These are phyloP conservation scores for Drosophila bipectinata DNA, from an alignment of 1,140 invertebrate species.

Conservation along the genomic window DNA sequence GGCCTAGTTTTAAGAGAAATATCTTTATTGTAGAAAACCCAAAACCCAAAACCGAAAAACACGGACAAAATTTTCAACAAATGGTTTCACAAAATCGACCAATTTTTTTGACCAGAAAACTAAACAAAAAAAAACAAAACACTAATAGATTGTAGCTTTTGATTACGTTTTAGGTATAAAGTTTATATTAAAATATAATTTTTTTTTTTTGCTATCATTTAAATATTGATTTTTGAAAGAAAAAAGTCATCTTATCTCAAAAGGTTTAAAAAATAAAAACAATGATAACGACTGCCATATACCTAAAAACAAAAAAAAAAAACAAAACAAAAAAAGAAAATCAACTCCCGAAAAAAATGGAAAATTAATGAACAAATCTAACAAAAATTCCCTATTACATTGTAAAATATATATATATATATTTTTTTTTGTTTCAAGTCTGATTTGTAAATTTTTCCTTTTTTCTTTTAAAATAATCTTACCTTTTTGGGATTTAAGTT, in stretches of 20 bases:
- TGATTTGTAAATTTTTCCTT: constrained; percentile 52
- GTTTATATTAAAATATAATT: constrained; percentile 9
- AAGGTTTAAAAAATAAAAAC: constrained; percentile 29
- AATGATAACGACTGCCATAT: constrained; percentile 78
- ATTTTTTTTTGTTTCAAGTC: constrained; percentile 35
- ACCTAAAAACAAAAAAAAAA: constrained; percentile 44
- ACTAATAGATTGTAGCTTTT: constrained; percentile 13
- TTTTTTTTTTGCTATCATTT: constrained; percentile 49
- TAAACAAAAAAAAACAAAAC: constrained; percentile 7
- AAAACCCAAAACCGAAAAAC: constrained; percentile 8
- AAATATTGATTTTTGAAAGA: constrained; percentile 54
- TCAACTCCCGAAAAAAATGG: constrained; percentile 18
- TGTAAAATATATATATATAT: neutral
- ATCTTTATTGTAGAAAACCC: constrained; percentile 7
- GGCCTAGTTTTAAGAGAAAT: constrained; percentile 37
- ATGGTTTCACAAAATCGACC: constrained; percentile 38
- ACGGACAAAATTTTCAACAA: neutral
- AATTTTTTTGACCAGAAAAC: constrained; percentile 14
- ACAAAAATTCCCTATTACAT: neutral
- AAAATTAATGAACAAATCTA: constrained; percentile 15
- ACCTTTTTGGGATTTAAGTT: constrained; percentile 17
- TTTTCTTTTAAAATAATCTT: constrained; percentile 22
- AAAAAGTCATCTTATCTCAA: constrained; percentile 74
- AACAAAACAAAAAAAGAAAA: constrained; percentile 7
- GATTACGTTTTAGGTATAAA: constrained; percentile 9